These are phyloP conservation scores for Leptinotarsa texana DNA, from an alignment of 1,140 invertebrate species.

Conservation along the genomic window DNA sequence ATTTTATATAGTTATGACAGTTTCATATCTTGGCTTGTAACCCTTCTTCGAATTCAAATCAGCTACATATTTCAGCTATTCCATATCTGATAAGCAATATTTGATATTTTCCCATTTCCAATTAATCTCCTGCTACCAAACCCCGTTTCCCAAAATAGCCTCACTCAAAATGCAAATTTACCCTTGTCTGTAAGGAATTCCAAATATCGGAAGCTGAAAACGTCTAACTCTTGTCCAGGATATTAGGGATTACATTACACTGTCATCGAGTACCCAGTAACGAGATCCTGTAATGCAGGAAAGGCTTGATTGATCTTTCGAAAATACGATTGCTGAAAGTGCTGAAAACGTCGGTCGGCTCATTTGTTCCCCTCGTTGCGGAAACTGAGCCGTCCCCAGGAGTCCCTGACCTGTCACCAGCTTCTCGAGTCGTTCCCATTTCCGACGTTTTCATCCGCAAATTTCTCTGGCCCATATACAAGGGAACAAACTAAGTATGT, in stretches of 20 bases:
- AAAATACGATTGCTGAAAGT: slow-evolving; percentile 3
- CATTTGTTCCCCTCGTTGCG: background rate
- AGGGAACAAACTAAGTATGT: background rate
- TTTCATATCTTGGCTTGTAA: too few species aligned
- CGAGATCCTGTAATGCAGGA: background rate
- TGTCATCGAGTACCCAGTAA: background rate
- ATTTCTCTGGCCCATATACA: background rate
- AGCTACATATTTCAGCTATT: too few species aligned
- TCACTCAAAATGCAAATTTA: slow-evolving; percentile 1
- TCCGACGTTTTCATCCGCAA: background rate
- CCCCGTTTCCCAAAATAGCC: background rate
- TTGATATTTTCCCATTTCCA: too few species aligned
- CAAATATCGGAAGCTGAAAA: background rate
- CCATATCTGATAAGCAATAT: too few species aligned
- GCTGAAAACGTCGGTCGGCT: background rate
- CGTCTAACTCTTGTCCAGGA: slow-evolving; percentile 2
- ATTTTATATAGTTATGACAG: too few species aligned
- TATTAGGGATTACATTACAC: slow-evolving; percentile 4
- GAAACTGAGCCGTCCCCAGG: background rate
- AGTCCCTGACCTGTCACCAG: background rate
- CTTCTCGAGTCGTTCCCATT: background rate
- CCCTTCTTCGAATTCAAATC: too few species aligned
- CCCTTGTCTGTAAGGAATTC: background rate
- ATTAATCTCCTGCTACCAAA: too few species aligned
- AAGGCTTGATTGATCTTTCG: slow-evolving; percentile 1